Base-by-base conservation (phyloP, 1,140 invertebrate species). In the Dryas iulia region DNA sequence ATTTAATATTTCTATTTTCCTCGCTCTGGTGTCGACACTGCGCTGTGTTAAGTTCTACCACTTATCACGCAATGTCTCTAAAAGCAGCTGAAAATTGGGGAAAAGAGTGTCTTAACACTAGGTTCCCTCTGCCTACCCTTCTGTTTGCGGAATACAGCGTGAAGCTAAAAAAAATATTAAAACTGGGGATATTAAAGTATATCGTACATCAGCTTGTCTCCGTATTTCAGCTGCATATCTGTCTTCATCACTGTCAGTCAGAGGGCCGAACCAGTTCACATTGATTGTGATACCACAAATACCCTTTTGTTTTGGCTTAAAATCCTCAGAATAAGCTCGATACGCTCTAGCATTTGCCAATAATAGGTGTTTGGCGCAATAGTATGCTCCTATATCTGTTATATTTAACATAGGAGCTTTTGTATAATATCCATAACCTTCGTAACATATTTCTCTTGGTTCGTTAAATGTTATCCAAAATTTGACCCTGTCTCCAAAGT, bases 321-420 rank as follows among this genome's bases (percentile, higher is more conserved):
- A 92, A 5, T 81, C 76, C 2, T 79, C 74, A 26, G 82, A 77
- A 61, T 92, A 92, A 1, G 83, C 57, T 25, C 84, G 79, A 76
- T 93, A 94, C 1, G 89, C 93, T 26, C 72, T 87, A 0, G 94
- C 94, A 68, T 95, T 94, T 1, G 93, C 92, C 31, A 93, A 89
- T 1, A 95, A 21, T 3, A 47, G 39, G 21, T 47, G 18, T 47
- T 21, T 47, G 21, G 39, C 39, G 14, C 39, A 47, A 47, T 47
- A 47, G 21, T 47, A 94, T 53, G 90, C 84, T 0, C 85, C 93
- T 1, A 87, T 47, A 26, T 83, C 85, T 3, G 78, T 74, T 0
- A 76, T 71, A 67, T 89, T 86, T 18, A 90, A 74, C 54, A 84
- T 72, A 5, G 87, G 84, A 18, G 87, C 82, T 68, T 83, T 86